Conservation (phyloP, 1,140 invertebrate species). For the Lordiphosa stackelbergi region DNA sequence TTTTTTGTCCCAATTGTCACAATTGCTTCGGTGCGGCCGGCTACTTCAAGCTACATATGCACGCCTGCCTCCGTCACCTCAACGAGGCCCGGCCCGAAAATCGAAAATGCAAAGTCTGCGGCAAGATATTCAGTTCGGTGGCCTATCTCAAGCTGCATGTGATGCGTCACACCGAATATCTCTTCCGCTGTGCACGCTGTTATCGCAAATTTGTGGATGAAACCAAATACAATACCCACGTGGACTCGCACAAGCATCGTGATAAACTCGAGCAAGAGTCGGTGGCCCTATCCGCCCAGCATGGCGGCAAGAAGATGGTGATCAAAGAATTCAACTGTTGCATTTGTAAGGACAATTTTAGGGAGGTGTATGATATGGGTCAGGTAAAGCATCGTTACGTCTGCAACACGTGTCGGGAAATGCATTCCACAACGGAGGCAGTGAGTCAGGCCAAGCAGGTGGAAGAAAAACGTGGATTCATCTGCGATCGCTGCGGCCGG, state of each 20-base stretch:
- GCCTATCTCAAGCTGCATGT: constrained; percentile 75
- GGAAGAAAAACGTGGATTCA: constrained; percentile 75
- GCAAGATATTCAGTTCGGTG: constrained; percentile 71
- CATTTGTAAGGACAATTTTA: constrained; percentile 67
- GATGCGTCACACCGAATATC: constrained; percentile 71
- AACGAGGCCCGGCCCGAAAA: too few relatives aligned
- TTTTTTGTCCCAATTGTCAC: constrained; percentile 73
- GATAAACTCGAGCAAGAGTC: constrained; percentile 70
- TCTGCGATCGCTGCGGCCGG: constrained; percentile 66
- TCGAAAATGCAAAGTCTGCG: constrained; percentile 67
- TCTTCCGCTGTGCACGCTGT: constrained; percentile 68
- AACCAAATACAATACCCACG: constrained; percentile 59
- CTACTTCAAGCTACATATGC: constrained; percentile 69
- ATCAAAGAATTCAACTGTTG: constrained; percentile 74
- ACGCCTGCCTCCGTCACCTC: constrained; percentile 64
- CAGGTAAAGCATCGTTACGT: constrained; percentile 73
- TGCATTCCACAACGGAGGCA: constrained; percentile 71
- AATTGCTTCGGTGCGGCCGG: constrained; percentile 75
- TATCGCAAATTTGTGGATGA: constrained; percentile 75
- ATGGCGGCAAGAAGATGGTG: constrained; percentile 72
- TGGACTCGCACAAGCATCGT: constrained; percentile 71
- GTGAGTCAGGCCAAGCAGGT: constrained; percentile 68
- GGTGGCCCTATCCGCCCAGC: constrained; percentile 53
- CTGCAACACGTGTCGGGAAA: constrained; percentile 69
- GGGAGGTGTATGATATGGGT: constrained; percentile 69